Base-by-base conservation (phyloP, 2,888 invertebrate species). In the Pandemis corylana region DNA sequence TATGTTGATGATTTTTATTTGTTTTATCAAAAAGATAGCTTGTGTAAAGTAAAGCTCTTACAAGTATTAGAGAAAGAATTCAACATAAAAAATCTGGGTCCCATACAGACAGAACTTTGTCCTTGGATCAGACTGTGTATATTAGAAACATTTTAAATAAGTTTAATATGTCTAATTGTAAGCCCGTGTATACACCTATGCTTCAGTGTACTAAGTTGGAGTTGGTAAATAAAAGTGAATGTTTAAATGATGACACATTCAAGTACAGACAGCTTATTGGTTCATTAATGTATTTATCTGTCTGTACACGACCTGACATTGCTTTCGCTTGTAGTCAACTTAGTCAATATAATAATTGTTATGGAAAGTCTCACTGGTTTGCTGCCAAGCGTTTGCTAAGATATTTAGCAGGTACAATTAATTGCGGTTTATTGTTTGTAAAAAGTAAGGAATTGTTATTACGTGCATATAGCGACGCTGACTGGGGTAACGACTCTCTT, bases 1-100 rank as follows among this genome's bases (percentile, higher is more conserved):
- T 65, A 46, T 46, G 64, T 65, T 20, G 46, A 65, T 46, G 46
- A 62, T 13, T 62, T 41, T 44, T 44, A 63, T 15, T n/a, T 63
- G 9, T 42, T 42, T n/a, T 63, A 63, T 9, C 7, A 4, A 7
- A 42, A 42, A 42, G 15, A 42, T n/a, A 42, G 63, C 63, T 7
- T 13, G 28, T 28, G 28, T 63, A 42, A 42, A 49, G 1, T 7
- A 7, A 44, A 68, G 6, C 9, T 59, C 4, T 44, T 59, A 7
- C 15, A 46, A 28, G 7, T 63, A 3, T 63, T 63, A 42, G 42
- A 42, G n/a, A 13, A 13, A 41, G 36, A 63, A 42, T 63, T 63
- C 41, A 15, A n/a, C 7, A 7, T 63, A 10, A 42, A 63, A 42
- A 62, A 62, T 63, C 15, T 42, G 12, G 15, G 42, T 42, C 15